Base-by-base conservation (phyloP, 1,140 invertebrate genomes). In the Microplitis demolitor region DNA sequence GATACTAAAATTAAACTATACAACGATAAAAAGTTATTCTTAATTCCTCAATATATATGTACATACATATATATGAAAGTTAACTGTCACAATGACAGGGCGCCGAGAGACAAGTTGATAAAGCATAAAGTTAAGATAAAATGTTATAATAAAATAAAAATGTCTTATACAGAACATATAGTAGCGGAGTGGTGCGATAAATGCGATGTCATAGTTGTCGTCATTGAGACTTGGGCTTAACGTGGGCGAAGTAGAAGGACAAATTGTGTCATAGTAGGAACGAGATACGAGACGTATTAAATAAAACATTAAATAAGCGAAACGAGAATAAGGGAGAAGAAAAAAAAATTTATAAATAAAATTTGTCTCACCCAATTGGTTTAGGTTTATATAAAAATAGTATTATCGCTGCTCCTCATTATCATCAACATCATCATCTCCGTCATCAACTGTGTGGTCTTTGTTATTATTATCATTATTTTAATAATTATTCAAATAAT, bases 271-370 rank as follows among this genome's bases (percentile, higher is more conserved):
- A 66, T 24, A 66, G 14, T 6, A 31, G 39, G 45, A 66, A 50
- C 39, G 0, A 6, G 39, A 45, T 45, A 45, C 6, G 11, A 6
- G 39, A 8, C n/a, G 37, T 14, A 53, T 9, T 33, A 71, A 6
- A 33, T 13, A 37, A n/a, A 45, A 54, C 39, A 33, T 64, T 11
- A 45, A 33, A 31, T 6, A 54, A 14, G 31, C 33, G 72, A 69
- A 67, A 70, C 72, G 66, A 74, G 67, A 64, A 62, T 39, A 37
- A 33, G 39, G 45, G 53, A 50, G 34, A 62, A 33, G n/a, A 11
- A 14, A 45, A 51, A 61, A 62, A 61, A 73, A 76, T 56, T 54
- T 73, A 76, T 73, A 76, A 73, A 76, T 71, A 76, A 76, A 73
- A 73, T 69, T 71, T 76, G 71, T 76, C 74, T 73, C 70, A 67